Evolutionary conservation across 2,797 vertebrate genomes (phyloP).

Genomic region (Iguana delicatissima): DNA sequence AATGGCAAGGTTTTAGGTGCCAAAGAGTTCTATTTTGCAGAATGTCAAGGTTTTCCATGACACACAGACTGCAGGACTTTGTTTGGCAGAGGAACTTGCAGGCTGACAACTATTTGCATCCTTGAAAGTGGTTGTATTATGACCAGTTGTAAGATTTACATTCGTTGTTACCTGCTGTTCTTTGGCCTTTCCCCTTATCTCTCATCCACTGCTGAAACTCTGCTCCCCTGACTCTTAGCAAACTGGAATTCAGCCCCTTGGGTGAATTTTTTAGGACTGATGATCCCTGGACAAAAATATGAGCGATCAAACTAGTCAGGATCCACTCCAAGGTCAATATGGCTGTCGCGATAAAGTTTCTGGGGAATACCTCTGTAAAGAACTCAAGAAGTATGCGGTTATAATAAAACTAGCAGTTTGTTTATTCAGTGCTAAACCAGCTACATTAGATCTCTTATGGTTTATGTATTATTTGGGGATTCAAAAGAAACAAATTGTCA

Average conservation of each 20-base stretch:
- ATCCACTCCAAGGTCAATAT: neutral
- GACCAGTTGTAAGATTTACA: neutral
- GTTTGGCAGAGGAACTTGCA: neutral
- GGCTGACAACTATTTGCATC: neutral
- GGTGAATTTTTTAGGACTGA: neutral
- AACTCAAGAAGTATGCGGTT: constrained; percentile 38
- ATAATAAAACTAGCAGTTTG: constrained; percentile 44
- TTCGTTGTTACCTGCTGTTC: neutral
- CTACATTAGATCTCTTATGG: constrained; percentile 29
- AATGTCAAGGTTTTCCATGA: neutral
- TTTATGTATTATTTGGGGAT: constrained; percentile 52
- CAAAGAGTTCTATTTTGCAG: neutral
- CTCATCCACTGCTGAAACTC: neutral
- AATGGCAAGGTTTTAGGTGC: neutral
- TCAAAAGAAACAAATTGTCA: constrained; percentile 64
- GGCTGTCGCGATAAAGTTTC: constrained; percentile 43
- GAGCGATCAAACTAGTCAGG: neutral
- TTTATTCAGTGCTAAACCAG: constrained; percentile 31
- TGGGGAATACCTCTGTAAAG: constrained; percentile 21
- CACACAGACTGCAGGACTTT: neutral
- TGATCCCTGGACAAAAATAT: neutral
- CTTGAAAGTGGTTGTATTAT: neutral
- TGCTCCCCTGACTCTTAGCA: neutral
- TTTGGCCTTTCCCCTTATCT: neutral
- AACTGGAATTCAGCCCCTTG: neutral